These are phyloP conservation scores for Habropoda laboriosa DNA, from an alignment of 1,140 invertebrate species.

Conservation along the genomic window DNA sequence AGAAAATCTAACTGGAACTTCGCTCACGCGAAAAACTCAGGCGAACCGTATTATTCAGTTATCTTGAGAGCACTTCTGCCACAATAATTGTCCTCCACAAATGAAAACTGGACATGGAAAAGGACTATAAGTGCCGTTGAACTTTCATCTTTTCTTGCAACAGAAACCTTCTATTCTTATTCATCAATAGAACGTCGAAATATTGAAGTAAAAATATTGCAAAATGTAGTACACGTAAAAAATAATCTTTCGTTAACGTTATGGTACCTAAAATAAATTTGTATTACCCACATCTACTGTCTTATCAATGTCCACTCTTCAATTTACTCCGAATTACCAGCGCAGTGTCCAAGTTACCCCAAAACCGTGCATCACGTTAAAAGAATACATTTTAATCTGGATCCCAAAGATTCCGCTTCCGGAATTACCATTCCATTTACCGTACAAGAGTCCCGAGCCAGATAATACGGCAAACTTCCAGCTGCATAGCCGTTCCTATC, in stretches of 20 bases:
- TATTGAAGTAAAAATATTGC: too few species aligned
- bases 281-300: too few species aligned
- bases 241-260: too few species aligned
- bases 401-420: constrained; percentile 10
- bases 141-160: too few species aligned
- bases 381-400: constrained; percentile 32
- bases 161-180: too few species aligned
- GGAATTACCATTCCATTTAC: constrained; percentile 41
- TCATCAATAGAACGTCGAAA: too few species aligned
- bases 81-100: neutral
- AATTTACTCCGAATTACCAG: constrained; percentile 23
- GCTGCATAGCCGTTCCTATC: neutral
- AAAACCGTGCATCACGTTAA: constrained; percentile 1
- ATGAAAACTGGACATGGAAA: too few species aligned
- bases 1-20: too few species aligned
- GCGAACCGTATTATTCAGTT: neutral
- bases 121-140: too few species aligned
- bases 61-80: neutral
- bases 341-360: neutral
- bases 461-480: constrained; percentile 26
- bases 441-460: constrained; percentile 22
- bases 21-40: neutral
- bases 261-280: too few species aligned
- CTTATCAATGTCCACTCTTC: too few species aligned
- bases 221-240: too few species aligned